A percentile compares a stretch with the other conserved stretches of the same genome.
Evolutionary conservation across 2,888 invertebrate genomes (phyloP).

Genomic region (Dugesia japonica): DNA sequence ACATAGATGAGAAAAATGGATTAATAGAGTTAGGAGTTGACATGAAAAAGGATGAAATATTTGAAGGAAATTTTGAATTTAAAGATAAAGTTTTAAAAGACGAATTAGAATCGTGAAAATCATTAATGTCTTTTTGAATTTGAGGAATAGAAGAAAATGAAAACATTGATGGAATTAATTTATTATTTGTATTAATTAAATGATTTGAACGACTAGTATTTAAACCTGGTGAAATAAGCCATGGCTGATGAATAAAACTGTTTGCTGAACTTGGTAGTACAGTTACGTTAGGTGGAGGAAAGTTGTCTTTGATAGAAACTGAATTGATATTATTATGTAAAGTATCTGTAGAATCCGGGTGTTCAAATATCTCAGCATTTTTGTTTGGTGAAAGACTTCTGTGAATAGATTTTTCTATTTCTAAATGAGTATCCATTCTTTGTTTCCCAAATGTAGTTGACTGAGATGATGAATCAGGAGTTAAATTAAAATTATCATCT

Average conservation of each 20-base stretch:
- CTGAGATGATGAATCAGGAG: neutral
- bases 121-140: neutral
- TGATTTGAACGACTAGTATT: neutral
- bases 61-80: neutral
- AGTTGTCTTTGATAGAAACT: neutral
- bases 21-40: neutral
- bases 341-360: neutral
- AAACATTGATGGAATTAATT: neutral
- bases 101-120: neutral
- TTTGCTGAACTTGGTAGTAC: constrained; percentile 4
- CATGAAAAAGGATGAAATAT: neutral
- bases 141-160: neutral
- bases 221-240: constrained; percentile 11
- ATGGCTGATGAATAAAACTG: constrained; percentile 22
- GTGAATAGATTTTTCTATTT: neutral
- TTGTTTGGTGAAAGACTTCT: neutral
- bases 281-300: neutral
- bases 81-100: neutral
- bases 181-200: neutral
- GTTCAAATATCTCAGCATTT: neutral
- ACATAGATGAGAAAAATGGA: neutral
- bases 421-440: neutral
- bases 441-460: neutral
- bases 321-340: neutral
- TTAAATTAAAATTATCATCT: neutral